Base-by-base conservation (phyloP, 2,113 vertebrate genomes). In the Peromyscus polionotus region DNA sequence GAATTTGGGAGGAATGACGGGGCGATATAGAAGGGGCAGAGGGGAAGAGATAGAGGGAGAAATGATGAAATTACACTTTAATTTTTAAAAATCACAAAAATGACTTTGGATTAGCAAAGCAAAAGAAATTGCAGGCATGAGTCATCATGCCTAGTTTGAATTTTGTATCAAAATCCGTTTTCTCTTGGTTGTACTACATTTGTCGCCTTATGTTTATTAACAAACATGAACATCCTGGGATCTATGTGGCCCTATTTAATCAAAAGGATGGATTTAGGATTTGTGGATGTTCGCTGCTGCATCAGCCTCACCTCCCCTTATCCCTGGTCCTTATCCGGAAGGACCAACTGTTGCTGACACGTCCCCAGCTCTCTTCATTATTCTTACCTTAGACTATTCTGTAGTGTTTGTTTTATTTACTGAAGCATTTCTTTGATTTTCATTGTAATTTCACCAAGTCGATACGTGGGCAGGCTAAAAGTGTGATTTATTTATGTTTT, bases 351-450 rank as follows among this genome's bases (percentile, higher is more conserved):
- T 20, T 85, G 4, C 1, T 59, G n/a, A 0, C 5, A 45, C 1
- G 11, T 75, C 5, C 13, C 12, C 57, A 61, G 17, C 42, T 42
- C 42, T 42, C 42, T 51, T 51, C 48, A 31, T 86, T 24, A 45
- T 75, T 75, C 17, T n/a, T 80, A 61, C 92, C 84, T 57, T 85
- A 75, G 36, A 93, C 89, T 93, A 48, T 85, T 91, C 51, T 63
- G 86, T 63, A 68, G 19, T 7, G 48, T 5, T 22, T 76, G 79
- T 84, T 88, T 92, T 96, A 73, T 61, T 33, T 91, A n/a, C 79
- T 42, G 42, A 65, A 80, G 26, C 10, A 75, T 39, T 85, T 54
- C 48, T 48, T 77, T 96, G 51, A 80, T 68, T 92, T 96, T 95
- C 26, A 48, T 63, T 88, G 48, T 3, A 10, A 68, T 59, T 67